These are phyloP conservation scores for Ceyx margarethae DNA, from an alignment of 2,113 vertebrate genomes.

Conservation along the genomic window DNA sequence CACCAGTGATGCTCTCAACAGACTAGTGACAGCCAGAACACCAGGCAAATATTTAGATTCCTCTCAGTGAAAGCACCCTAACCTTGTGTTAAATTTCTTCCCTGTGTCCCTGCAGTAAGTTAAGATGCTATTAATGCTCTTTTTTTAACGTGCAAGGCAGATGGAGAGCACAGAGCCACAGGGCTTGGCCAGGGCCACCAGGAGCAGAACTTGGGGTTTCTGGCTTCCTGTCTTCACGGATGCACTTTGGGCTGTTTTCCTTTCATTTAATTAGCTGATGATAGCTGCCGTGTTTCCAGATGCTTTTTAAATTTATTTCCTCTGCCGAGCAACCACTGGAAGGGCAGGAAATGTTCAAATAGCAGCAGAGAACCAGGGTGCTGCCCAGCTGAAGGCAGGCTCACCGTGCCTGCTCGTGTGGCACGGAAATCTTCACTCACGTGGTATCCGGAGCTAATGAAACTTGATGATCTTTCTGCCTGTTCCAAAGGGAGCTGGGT, in stretches of 20 bases:
- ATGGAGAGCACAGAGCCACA: neutral
- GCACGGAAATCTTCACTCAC: neutral
- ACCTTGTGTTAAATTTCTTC: neutral
- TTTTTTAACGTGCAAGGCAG: rapidly evolving
- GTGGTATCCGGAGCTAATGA: neutral
- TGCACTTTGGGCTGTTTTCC: neutral
- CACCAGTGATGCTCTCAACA: neutral
- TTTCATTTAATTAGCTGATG: conserved; percentile 4
- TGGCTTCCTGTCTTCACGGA: neutral
- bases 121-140: neutral
- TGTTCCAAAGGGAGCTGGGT: neutral
- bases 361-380: neutral
- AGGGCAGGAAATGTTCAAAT: conserved; percentile 19
- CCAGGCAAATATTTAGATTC: neutral
- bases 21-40: neutral
- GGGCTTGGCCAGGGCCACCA: neutral
- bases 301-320: neutral
- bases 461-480: conserved; percentile 5
- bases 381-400: neutral
- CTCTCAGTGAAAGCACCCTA: neutral
- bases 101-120: neutral
- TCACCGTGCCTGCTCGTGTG: neutral
- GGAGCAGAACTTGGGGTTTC: neutral
- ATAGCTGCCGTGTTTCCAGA: conserved; percentile 21
- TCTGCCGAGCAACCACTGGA: neutral